A percentile compares a stretch with the other conserved stretches of the same genome.
Evolutionary conservation across 2,888 invertebrate species (phyloP).

Genomic region (Calameuta pallipes): DNA sequence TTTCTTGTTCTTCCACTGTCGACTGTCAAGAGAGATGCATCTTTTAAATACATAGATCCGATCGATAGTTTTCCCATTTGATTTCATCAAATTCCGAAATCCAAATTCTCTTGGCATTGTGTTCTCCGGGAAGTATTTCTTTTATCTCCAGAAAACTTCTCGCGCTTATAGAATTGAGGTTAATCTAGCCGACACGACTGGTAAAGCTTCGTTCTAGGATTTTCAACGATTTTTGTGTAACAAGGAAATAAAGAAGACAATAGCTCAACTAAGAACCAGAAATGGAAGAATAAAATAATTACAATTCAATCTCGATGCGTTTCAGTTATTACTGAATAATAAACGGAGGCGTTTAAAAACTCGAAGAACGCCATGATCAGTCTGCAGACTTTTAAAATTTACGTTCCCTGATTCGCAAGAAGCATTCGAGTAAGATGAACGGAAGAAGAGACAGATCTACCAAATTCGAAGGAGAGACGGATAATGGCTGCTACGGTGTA

Average conservation of each 20-base stretch:
- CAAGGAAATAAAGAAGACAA: neutral
- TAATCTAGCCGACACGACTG: neutral
- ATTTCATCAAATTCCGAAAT: neutral
- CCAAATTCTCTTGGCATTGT: neutral
- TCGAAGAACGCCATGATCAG: neutral
- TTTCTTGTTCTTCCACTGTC: neutral
- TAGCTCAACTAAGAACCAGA: neutral
- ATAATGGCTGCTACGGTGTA: neutral
- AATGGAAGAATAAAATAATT: neutral
- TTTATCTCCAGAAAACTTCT: neutral
- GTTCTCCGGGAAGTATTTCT: neutral
- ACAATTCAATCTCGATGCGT: neutral
- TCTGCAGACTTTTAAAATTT: neutral
- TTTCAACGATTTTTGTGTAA: neutral
- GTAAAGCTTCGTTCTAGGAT: neutral
- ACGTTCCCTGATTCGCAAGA: neutral
- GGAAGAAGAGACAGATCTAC: conserved; percentile 5
- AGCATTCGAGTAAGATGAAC: neutral
- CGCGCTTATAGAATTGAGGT: neutral
- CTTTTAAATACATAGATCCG: neutral
- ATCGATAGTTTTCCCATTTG: neutral
- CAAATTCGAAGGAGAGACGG: conserved; percentile 16
- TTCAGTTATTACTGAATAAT: neutral
- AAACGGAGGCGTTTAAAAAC: neutral
- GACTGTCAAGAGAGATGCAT: neutral